These are phyloP conservation scores for Actias luna DNA, from an alignment of 2,888 invertebrate species.

Conservation along the genomic window DNA sequence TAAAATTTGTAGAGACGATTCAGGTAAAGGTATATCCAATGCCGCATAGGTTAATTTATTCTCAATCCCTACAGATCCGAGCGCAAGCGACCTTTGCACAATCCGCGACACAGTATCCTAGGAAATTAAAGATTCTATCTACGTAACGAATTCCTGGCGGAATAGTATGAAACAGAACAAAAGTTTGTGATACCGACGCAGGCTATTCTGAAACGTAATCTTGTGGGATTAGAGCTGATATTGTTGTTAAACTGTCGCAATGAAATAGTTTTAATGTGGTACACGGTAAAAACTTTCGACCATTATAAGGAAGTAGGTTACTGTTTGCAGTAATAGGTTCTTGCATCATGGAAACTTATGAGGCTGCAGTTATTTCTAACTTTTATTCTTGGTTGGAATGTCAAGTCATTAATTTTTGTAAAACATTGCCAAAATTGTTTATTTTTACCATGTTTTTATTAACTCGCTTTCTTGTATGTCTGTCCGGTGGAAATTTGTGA, in stretches of 20 bases:
- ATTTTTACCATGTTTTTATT: no score
- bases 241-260: neutral
- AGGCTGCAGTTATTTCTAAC: neutral
- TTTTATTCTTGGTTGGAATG: neutral
- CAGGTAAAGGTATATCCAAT: neutral
- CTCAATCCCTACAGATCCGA: conserved; percentile 40
- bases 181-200: conserved; percentile 36
- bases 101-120: conserved; percentile 51
- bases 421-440: no score
- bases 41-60: conserved; percentile 37
- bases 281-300: conserved; percentile 23
- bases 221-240: conserved; percentile 16
- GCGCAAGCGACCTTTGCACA: conserved; percentile 45
- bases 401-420: neutral
- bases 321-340: conserved; percentile 6
- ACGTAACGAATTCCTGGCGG: conserved; percentile 58
- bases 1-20: neutral
- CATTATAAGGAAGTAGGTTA: conserved; percentile 13
- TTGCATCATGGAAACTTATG: conserved; percentile 3
- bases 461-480: no score
- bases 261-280: conserved; percentile 23
- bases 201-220: conserved; percentile 29
- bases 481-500: no score
- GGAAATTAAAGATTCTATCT: conserved; percentile 78
- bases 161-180: conserved; percentile 52